These are phyloP conservation scores for Hydractinia echinata DNA, from an alignment of 30 jellyfish, hydroid and myxozoan genomes.

Conservation along the genomic window DNA sequence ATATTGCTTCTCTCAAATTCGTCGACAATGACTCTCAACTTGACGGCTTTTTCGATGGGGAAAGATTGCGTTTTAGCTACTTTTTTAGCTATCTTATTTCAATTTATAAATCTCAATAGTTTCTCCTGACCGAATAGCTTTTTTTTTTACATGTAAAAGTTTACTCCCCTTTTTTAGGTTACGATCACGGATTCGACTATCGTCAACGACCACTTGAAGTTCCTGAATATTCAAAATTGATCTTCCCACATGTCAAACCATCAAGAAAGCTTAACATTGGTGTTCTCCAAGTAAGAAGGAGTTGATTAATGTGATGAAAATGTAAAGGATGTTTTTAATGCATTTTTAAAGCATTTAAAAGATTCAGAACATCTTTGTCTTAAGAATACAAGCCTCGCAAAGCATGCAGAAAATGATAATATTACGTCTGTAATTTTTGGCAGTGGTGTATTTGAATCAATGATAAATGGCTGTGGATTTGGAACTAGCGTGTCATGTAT, in stretches of 20 bases:
- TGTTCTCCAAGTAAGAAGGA: conserved; percentile 20
- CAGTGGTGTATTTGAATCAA: conserved; percentile 1
- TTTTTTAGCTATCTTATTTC: no score
- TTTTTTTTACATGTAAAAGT: neutral
- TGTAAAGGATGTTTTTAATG: conserved; percentile 16
- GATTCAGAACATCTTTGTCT: neutral
- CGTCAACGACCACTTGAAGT: conserved; percentile 18
- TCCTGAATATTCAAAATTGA: conserved; percentile 25
- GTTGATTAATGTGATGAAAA: conserved; percentile 15
- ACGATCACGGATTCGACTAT: conserved; percentile 23
- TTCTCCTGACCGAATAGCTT: no score
- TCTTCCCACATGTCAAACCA: conserved; percentile 15
- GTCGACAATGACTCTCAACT: no score
- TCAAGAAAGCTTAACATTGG: conserved; percentile 7
- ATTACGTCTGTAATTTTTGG: neutral
- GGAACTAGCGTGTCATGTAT: conserved; percentile 29
- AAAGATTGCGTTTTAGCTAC: no score
- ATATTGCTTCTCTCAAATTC: no score
- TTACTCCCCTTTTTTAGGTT: conserved; percentile 10
- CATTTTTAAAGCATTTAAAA: neutral
- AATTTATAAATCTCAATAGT: no score
- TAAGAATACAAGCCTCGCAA: conserved; percentile 8
- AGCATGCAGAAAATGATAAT: conserved; percentile 1
- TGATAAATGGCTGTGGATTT: conserved; percentile 33
- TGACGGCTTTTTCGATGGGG: no score